These are phyloP conservation scores for Mormyrops attenuatus DNA, from an alignment of 2,797 vertebrate species.

Conservation along the genomic window DNA sequence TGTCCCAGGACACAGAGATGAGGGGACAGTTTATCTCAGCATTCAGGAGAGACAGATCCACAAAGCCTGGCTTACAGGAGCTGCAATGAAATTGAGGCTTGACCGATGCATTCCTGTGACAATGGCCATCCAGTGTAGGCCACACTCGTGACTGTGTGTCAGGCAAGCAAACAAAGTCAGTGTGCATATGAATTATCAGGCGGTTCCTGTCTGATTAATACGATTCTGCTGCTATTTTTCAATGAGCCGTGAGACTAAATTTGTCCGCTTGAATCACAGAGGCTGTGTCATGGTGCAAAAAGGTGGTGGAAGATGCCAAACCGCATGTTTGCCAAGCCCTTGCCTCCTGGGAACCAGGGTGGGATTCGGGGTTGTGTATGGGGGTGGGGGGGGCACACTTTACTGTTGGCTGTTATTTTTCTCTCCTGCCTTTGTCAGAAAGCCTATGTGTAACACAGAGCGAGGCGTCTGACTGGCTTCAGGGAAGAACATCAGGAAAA, in stretches of 20 bases:
- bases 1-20: background rate
- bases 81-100: background rate
- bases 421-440: slow-evolving; percentile 67
- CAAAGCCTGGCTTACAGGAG: background rate
- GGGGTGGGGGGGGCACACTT: background rate
- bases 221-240: background rate
- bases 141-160: background rate
- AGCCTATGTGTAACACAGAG: slow-evolving; percentile 77
- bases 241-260: background rate
- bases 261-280: background rate
- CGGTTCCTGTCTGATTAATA: background rate
- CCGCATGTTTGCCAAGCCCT: background rate
- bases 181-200: background rate
- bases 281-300: background rate
- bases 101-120: background rate
- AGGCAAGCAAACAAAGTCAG: background rate
- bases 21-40: background rate
- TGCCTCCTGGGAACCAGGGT: background rate
- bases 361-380: background rate
- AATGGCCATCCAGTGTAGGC: background rate
- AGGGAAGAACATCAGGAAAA: slow-evolving; percentile 71
- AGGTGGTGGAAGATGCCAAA: background rate
- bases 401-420: slow-evolving; percentile 29
- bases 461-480: slow-evolving; percentile 78
- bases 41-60: background rate